Base-by-base conservation (phyloP, 2,797 vertebrate species). In the Lagocephalus sceleratus region DNA sequence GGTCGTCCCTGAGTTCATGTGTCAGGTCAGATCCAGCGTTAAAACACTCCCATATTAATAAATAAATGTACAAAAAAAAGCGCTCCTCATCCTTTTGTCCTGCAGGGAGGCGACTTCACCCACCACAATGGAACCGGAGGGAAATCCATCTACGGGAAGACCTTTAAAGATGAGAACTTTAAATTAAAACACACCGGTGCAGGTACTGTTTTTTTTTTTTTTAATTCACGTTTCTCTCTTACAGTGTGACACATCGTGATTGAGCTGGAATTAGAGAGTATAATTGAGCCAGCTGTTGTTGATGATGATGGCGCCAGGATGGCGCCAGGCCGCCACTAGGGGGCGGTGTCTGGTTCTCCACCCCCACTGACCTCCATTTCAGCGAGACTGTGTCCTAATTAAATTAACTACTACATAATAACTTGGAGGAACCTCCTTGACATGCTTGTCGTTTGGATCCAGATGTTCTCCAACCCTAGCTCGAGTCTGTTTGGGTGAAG, bases 1-100 rank as follows among this genome's bases (percentile, higher is more conserved):
- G 76, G 87, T 99, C 66, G 92, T 99, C 71, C 95, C 95, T 2
- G 90, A 91, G n/a, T 99, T 99, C 80, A 98, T 99, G 97, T 99
- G 96, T 83, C 95, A 99, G 94, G 95, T 98, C 79, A 66, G 62
- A 25, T 1, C 39, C 6, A 22, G 12, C 5, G 4, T 44, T 5
- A 44, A 20, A 20, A 9, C 17, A 43, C 20, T 20, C 41, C 9
- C 20, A 43, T 11, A 20, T 35, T 35, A 10, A 10, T 10, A 41
- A 6, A 5, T 17, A 19, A n/a, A 40, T 6, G 20, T 35, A 11
- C 11, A 3, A 3, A 16, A 7, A 1, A 40, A 17, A 1, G 26
- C 7, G 1, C 54, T 11, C 45, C 6, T 59, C 3, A 6, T 58
- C 19, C 20, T 54, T 57, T 43, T 44, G 2, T 69, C 8, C 57